Percentiles rank a stretch among this genome's conserved stretches.
Conservation (phyloP, 2,113 vertebrate species). For the Nibea albiflora region DNA sequence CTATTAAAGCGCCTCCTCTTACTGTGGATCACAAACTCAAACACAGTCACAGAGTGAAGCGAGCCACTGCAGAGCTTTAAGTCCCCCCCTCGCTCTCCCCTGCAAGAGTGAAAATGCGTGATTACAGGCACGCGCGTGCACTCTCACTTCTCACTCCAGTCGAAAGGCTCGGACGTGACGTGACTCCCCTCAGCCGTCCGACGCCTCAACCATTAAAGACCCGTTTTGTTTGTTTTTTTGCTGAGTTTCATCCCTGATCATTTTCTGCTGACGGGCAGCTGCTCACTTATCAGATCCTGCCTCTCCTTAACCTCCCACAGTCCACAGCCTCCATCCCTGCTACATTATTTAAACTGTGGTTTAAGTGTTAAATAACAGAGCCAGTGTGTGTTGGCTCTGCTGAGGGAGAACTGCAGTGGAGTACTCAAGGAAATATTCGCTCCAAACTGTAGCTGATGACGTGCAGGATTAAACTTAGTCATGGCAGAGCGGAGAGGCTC, state of each 20-base stretch:
- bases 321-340: not conserved
- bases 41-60: conserved; percentile 1
- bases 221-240: not conserved
- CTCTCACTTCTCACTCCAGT: not conserved
- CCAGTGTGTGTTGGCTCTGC: conserved; percentile 1
- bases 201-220: not conserved
- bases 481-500: not conserved
- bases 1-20: conserved; percentile 30
- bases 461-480: conserved; percentile 1
- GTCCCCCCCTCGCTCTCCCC: not conserved
- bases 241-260: conserved; percentile 16
- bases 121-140: not conserved
- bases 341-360: conserved; percentile 27
- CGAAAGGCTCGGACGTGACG: conserved; percentile 12
- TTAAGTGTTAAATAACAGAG: conserved; percentile 41
- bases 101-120: not conserved
- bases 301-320: conserved; percentile 2
- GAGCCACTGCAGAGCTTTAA: not conserved
- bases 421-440: conserved; percentile 21
- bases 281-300: conserved; percentile 21
- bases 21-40: conserved; percentile 26
- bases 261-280: conserved; percentile 25
- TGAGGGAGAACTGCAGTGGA: not conserved
- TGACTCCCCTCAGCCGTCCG: not conserved
- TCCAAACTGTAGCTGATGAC: not conserved